Conservation (phyloP, 2,113 vertebrate species). For the Siphamia tubifer region DNA sequence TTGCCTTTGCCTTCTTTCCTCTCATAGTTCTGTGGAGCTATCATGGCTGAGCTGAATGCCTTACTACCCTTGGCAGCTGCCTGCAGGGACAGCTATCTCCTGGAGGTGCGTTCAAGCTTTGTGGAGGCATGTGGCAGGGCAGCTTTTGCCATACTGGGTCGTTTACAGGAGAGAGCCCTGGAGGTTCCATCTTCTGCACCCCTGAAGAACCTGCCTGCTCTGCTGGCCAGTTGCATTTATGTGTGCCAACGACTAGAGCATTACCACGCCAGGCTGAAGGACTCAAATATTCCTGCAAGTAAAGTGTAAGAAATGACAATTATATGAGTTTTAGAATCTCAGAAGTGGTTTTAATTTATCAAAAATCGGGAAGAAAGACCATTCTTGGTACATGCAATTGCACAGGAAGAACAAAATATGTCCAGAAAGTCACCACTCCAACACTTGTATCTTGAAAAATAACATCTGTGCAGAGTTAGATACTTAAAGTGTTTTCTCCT, state of each 20-base stretch:
- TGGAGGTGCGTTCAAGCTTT: slow-evolving; percentile 88
- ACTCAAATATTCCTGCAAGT: slow-evolving; percentile 66
- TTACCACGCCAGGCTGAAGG: slow-evolving; percentile 83
- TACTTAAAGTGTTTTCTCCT: no score
- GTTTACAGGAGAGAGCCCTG: slow-evolving; percentile 83
- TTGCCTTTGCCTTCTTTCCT: slow-evolving; percentile 57
- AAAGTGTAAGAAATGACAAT: slow-evolving; percentile 79
- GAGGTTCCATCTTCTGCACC: slow-evolving; percentile 84
- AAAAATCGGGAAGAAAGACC: no score
- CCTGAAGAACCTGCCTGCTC: slow-evolving; percentile 77
- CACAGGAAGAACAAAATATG: no score
- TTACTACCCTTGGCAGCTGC: slow-evolving; percentile 90
- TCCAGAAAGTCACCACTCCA: no score
- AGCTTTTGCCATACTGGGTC: slow-evolving; percentile 81
- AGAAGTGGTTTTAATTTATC: no score
- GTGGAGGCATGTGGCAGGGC: slow-evolving; percentile 87
- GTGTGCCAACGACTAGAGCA: slow-evolving; percentile 80
- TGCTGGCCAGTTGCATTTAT: slow-evolving; percentile 84
- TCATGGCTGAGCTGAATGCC: slow-evolving; percentile 88
- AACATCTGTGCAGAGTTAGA: no score
- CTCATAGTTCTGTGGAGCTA: slow-evolving; percentile 88
- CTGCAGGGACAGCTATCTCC: slow-evolving; percentile 84
- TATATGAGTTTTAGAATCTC: background rate
- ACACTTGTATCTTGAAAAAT: no score
- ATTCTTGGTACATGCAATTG: no score